A percentile compares a stretch with the other conserved stretches of the same genome.
These are phyloP conservation scores for Perccottus glenii DNA, from an alignment of 2,113 vertebrate species.

Conservation along the genomic window DNA sequence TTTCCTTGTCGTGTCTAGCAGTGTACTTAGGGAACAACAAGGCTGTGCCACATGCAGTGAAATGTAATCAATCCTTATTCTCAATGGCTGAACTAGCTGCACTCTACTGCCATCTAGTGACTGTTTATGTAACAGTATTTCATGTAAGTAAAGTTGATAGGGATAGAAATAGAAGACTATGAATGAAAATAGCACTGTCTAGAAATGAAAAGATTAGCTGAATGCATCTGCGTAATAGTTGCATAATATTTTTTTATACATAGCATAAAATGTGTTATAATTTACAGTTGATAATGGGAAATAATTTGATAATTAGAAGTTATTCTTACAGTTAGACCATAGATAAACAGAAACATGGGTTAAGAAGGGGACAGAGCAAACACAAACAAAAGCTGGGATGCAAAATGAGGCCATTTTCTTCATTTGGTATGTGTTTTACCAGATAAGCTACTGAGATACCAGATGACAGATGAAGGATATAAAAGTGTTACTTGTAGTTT, in stretches of 20 bases:
- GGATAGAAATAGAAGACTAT: not conserved
- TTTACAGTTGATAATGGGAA: no score
- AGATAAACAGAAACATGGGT: not conserved
- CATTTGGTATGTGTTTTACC: not conserved
- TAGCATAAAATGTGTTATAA: no score
- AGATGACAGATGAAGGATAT: not conserved
- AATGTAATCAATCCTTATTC: slow-evolving; percentile 39
- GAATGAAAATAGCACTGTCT: no score
- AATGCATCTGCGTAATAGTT: no score
- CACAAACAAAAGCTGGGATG: not conserved
- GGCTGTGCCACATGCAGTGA: slow-evolving; percentile 43
- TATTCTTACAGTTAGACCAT: no score
- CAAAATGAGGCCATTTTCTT: not conserved
- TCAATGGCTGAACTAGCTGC: slow-evolving; percentile 46
- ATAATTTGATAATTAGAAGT: no score
- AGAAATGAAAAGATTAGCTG: no score
- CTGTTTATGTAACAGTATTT: not conserved
- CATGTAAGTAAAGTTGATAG: not conserved
- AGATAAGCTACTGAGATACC: not conserved
- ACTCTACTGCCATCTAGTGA: slow-evolving; percentile 66
- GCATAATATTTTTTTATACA: no score
- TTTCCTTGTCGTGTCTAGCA: slow-evolving; percentile 34
- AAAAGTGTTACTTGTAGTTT: not conserved
- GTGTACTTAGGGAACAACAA: slow-evolving; percentile 15
- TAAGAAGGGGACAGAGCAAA: not conserved